Percentiles rank a stretch among this genome's conserved stretches.
phyloP scores from a whole-genome alignment of 2,888 invertebrate species.

The Plutella xylostella region DNA sequence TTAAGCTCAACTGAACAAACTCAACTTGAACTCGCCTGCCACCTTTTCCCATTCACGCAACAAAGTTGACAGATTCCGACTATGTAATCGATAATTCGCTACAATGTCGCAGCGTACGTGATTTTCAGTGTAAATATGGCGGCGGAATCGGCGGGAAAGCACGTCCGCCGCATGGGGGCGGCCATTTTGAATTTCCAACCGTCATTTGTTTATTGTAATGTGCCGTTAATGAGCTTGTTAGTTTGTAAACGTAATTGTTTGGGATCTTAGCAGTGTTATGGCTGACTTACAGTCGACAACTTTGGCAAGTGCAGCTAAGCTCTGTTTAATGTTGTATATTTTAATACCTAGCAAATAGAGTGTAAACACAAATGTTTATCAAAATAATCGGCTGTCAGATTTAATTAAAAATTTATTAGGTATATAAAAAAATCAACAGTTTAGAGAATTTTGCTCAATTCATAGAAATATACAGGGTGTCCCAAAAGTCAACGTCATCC shows the following conservation, averaged over 20 bases:
- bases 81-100: constrained; percentile 7
- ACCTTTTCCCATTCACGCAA: neutral
- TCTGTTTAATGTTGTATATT: neutral
- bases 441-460: no score
- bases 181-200: neutral
- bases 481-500: no score
- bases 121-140: constrained; percentile 4
- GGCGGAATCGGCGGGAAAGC: constrained; percentile 2
- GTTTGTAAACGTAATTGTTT: neutral
- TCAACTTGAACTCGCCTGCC: neutral
- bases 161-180: neutral
- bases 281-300: neutral
- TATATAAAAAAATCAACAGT: no score
- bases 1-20: neutral
- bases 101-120: constrained; percentile 7
- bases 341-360: neutral
- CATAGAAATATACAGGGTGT: no score
- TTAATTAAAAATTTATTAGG: no score
- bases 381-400: no score
- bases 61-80: neutral
- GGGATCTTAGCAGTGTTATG: neutral
- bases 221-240: neutral
- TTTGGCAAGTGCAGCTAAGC: neutral
- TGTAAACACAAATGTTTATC: no score
- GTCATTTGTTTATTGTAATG: neutral